Base-by-base conservation (phyloP, 1,140 invertebrate genomes). In the Pomacea maculata region DNA sequence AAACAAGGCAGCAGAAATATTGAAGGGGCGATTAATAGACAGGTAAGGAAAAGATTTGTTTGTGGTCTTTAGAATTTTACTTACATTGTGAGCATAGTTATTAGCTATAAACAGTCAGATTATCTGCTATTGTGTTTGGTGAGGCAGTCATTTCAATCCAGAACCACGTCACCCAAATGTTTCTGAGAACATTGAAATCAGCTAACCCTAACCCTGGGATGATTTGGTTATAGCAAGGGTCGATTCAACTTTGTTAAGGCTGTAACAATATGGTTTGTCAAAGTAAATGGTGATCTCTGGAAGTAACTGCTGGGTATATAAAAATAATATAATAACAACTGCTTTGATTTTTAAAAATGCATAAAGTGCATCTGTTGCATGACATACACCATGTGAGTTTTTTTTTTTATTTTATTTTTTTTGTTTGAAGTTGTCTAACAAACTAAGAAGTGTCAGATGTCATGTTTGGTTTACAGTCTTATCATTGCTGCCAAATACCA, bases 401-500 rank as follows among this genome's bases (percentile, higher is more conserved):
- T 45, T 45, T 45, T 45, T 45, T 45, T 45, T 25, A 25, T 25
- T 25, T 25, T 25, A 25, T 25, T 25, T 25, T 25, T 25, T 57
- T 14, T 57, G 55, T 57, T 14, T 57, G 55, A 9, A 57, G 55
- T 57, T 57, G 55, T 25, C 57, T 61, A 61, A 61, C 15, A 34
- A 70, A 21, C 29, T 70, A 12, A 15, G 1, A 25, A 12, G 0
- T 21, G 11, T 70, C 11, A n/a, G 21, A 34, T 70, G 12, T 25
- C 4, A 34, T 82, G 57, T 25, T 79, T 80, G 74, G 73, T 81
- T 83, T 78, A 10, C 75, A 89, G 95, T 57, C 91, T 99, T 25
- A 93, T 96, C 29, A 94, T 98, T 81, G 93, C 94, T 4, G 94
- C 94, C 73, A 96, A 95, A 91, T 96, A 97, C 90, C 95, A 98